A percentile compares a stretch with the other conserved stretches of the same genome.
These are phyloP conservation scores for Saguinus midas DNA, from an alignment of 2,113 vertebrate genomes.

Conservation along the genomic window DNA sequence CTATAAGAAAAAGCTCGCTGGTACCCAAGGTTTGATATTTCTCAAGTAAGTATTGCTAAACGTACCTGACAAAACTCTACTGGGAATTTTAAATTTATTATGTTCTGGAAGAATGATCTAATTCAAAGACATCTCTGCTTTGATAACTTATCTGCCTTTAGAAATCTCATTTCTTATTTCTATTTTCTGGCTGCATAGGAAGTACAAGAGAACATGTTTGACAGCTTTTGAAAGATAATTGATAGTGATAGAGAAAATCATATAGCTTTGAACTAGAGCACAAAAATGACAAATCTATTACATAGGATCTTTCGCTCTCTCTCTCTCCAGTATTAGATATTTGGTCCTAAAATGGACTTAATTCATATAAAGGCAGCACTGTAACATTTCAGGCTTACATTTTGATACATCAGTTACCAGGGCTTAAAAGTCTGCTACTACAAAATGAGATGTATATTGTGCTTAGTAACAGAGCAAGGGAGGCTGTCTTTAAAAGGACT, in stretches of 20 bases:
- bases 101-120: slow-evolving; percentile 43
- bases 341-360: slow-evolving; percentile 54
- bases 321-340: neutral
- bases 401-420: slow-evolving; percentile 28
- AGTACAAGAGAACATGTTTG: slow-evolving; percentile 46
- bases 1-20: neutral
- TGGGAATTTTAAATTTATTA: slow-evolving; percentile 52
- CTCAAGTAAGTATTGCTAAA: neutral
- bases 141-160: slow-evolving; percentile 62
- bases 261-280: slow-evolving; percentile 48
- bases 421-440: slow-evolving; percentile 11
- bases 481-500: neutral
- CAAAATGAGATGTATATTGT: neutral
- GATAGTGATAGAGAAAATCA: slow-evolving; percentile 56
- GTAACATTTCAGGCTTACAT: slow-evolving; percentile 1
- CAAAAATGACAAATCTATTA: slow-evolving; percentile 68
- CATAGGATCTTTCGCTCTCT: neutral
- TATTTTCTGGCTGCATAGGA: slow-evolving; percentile 47
- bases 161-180: slow-evolving; percentile 59
- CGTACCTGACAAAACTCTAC: neutral
- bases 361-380: slow-evolving; percentile 38
- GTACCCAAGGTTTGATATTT: neutral
- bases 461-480: neutral
- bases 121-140: slow-evolving; percentile 60
- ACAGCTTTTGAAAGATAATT: slow-evolving; percentile 66